Evolutionary conservation across 1,140 invertebrate genomes (phyloP).

Genomic region (Cydia fagiglandana): DNA sequence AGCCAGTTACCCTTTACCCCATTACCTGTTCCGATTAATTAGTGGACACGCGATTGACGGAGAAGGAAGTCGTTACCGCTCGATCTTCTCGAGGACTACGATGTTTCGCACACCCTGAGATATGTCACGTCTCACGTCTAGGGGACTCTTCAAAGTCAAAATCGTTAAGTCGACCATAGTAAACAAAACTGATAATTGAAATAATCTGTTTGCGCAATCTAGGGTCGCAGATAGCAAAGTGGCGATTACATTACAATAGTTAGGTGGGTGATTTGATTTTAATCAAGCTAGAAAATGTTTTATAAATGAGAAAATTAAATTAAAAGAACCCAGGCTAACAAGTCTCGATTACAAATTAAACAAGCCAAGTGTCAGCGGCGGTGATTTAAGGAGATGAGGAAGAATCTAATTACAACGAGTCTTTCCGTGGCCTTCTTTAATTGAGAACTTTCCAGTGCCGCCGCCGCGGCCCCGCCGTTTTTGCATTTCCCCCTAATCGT

Average conservation of each 20-base stretch:
- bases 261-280: slow-evolving; percentile 53
- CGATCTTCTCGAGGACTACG: neutral
- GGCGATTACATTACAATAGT: neutral
- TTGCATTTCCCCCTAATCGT: slow-evolving; percentile 62
- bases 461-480: slow-evolving; percentile 45
- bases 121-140: neutral
- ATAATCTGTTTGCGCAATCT: neutral
- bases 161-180: neutral
- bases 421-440: slow-evolving; percentile 73
- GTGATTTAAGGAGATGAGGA: slow-evolving; percentile 76
- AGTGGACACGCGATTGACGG: slow-evolving; percentile 11
- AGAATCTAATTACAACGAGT: slow-evolving; percentile 76
- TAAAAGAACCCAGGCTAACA: slow-evolving; percentile 70
- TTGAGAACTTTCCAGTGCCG: slow-evolving; percentile 67
- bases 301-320: slow-evolving; percentile 62
- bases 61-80: slow-evolving; percentile 21
- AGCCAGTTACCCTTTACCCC: slow-evolving; percentile 2
- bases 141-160: slow-evolving; percentile 1
- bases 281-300: slow-evolving; percentile 54
- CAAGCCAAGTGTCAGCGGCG: slow-evolving; percentile 65
- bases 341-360: slow-evolving; percentile 79
- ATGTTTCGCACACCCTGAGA: neutral
- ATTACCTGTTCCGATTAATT: slow-evolving; percentile 22
- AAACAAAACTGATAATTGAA: neutral
- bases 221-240: neutral